Percentiles rank a stretch among this genome's conserved stretches.
phyloP scores from a whole-genome alignment of 2,113 vertebrate genomes.

The Fukomys damarensis region DNA sequence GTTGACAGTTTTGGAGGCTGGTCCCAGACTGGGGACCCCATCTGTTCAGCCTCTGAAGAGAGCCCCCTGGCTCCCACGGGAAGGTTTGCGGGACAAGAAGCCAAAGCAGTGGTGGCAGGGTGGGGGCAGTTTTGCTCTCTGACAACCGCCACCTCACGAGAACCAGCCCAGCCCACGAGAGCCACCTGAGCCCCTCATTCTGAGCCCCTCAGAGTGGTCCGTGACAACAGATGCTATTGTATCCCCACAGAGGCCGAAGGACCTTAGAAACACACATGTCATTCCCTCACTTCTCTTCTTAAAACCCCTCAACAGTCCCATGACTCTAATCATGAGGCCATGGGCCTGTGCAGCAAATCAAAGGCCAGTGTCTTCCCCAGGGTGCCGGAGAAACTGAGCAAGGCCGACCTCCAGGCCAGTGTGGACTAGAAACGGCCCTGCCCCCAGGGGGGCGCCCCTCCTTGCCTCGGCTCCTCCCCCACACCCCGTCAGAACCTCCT shows the following conservation, averaged over 20 bases:
- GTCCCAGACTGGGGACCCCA: background rate
- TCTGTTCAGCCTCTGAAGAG: background rate
- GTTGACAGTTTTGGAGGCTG: background rate
- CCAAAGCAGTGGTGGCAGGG: background rate
- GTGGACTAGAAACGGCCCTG: background rate
- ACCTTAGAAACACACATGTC: background rate
- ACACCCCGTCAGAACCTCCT: background rate
- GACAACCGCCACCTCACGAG: background rate
- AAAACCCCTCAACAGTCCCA: background rate
- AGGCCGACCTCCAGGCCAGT: background rate
- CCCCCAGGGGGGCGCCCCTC: accelerated
- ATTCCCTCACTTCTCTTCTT: background rate
- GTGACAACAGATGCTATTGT: background rate
- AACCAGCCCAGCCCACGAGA: background rate
- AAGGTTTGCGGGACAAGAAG: background rate
- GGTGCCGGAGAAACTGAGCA: background rate
- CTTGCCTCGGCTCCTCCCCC: background rate
- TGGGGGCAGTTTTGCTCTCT: background rate
- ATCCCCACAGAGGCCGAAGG: background rate
- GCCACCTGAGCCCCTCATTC: background rate
- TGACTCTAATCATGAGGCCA: background rate
- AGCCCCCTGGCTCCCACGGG: background rate
- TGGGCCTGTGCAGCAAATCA: background rate
- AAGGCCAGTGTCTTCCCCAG: background rate
- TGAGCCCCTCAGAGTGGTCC: background rate